Percentiles rank a stretch among this genome's conserved stretches.
These are phyloP conservation scores for Andinoacara biseriatus DNA, from an alignment of 2,113 vertebrate species.

Conservation along the genomic window DNA sequence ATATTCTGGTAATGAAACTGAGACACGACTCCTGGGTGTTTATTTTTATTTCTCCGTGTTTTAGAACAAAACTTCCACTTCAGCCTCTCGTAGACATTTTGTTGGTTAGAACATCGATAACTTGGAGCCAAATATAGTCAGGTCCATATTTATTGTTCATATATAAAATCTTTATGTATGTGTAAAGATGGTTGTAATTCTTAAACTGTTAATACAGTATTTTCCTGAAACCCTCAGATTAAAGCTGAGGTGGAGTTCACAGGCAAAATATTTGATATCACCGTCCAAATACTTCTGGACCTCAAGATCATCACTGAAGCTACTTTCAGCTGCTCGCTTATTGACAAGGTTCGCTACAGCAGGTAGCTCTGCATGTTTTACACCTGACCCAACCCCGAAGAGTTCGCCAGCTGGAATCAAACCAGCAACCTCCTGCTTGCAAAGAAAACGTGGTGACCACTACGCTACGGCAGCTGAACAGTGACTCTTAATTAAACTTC, in stretches of 20 bases:
- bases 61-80: not conserved
- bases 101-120: too few species aligned
- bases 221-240: not conserved
- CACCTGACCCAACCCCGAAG: too few species aligned
- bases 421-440: too few species aligned
- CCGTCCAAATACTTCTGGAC: not conserved
- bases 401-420: too few species aligned
- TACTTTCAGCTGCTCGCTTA: not conserved
- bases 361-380: not conserved
- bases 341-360: too few species aligned
- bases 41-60: not conserved
- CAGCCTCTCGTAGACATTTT: too few species aligned
- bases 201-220: not conserved
- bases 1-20: conserved; percentile 82
- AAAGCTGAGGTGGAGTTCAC: not conserved
- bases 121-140: not conserved
- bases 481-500: not conserved
- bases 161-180: not conserved
- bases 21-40: not conserved
- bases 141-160: not conserved
- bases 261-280: not conserved
- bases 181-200: not conserved
- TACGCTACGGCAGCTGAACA: too few species aligned
- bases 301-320: not conserved
- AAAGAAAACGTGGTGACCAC: too few species aligned